Percentiles rank a stretch among this genome's conserved stretches.
These are phyloP conservation scores for Cyanistes caeruleus DNA, from an alignment of 2,113 vertebrate species.

Conservation along the genomic window DNA sequence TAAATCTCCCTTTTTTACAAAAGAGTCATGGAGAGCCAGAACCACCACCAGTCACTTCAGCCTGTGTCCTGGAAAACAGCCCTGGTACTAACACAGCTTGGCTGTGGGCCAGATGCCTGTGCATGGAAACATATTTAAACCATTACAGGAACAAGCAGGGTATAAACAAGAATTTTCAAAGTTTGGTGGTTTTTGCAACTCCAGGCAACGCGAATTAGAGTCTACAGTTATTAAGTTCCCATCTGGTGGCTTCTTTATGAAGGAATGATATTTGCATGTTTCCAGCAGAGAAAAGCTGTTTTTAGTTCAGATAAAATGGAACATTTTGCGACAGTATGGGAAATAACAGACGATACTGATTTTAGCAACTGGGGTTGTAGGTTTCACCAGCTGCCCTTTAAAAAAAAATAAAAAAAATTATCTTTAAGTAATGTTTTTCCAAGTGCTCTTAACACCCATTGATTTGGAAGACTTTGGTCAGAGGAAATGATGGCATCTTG, in stretches of 20 bases:
- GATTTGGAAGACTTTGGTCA: background rate
- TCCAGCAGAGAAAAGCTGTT: constrained; percentile 73
- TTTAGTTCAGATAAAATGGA: constrained; percentile 66
- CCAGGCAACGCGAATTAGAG: constrained; percentile 51
- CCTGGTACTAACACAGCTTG: background rate
- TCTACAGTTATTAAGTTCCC: constrained; percentile 71
- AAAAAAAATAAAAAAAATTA: background rate
- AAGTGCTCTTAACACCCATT: background rate
- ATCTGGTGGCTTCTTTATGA: constrained; percentile 70
- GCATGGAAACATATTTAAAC: constrained; percentile 45
- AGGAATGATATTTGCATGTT: constrained; percentile 71
- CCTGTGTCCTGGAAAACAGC: background rate
- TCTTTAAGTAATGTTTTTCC: constrained; percentile 48
- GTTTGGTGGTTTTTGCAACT: constrained; percentile 60
- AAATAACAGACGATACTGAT: constrained; percentile 69
- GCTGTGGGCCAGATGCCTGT: background rate
- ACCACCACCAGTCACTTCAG: background rate
- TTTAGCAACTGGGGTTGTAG: constrained; percentile 69
- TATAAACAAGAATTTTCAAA: constrained; percentile 60
- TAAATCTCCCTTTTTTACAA: background rate
- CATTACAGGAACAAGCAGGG: background rate
- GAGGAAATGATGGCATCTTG: background rate
- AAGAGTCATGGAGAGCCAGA: background rate
- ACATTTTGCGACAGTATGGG: constrained; percentile 45
- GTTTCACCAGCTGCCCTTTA: constrained; percentile 66